A percentile compares a stretch with the other conserved stretches of the same genome.
These are phyloP conservation scores for Hypsopygia costalis DNA, from an alignment of 2,888 invertebrate genomes.

Conservation along the genomic window DNA sequence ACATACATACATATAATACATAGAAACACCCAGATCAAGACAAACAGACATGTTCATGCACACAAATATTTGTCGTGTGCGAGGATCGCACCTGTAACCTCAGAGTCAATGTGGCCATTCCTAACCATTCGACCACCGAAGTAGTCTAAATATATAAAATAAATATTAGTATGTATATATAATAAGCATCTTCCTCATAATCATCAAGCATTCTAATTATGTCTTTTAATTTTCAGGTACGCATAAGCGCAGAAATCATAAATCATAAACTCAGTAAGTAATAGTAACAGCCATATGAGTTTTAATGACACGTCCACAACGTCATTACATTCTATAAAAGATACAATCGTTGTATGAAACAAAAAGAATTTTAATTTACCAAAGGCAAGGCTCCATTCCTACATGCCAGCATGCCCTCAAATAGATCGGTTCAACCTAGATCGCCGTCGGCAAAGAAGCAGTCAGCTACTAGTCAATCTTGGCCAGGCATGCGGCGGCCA, in stretches of 20 bases:
- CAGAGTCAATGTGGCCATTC: too few relatives aligned
- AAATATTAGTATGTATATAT: too few relatives aligned
- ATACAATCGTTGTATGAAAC: conserved; percentile 60
- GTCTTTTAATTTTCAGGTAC: conserved; percentile 15
- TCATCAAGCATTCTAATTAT: too few relatives aligned
- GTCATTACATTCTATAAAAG: conserved; percentile 43
- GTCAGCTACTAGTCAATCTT: conserved; percentile 76
- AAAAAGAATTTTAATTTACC: conserved; percentile 73
- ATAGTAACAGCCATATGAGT: conserved; percentile 30
- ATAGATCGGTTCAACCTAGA: conserved; percentile 61
- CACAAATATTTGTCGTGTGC: too few relatives aligned
- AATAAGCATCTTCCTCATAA: too few relatives aligned
- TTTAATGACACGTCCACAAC: conserved; percentile 38
- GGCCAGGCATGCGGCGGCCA: conserved; percentile 71
- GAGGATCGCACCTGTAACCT: too few relatives aligned
- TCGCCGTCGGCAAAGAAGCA: conserved; percentile 65
- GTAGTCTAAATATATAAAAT: too few relatives aligned
- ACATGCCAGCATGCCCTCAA: conserved; percentile 52
- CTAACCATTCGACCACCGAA: too few relatives aligned
- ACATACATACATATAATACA: too few relatives aligned
- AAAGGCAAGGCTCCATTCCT: conserved; percentile 56
- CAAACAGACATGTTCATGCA: too few relatives aligned
- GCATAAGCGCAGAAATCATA: conserved; percentile 11
- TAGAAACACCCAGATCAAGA: too few relatives aligned
- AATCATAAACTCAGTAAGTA: conserved; percentile 30